Base-by-base conservation (phyloP, 2,888 invertebrate species). In the Ophioninae sp. region DNA sequence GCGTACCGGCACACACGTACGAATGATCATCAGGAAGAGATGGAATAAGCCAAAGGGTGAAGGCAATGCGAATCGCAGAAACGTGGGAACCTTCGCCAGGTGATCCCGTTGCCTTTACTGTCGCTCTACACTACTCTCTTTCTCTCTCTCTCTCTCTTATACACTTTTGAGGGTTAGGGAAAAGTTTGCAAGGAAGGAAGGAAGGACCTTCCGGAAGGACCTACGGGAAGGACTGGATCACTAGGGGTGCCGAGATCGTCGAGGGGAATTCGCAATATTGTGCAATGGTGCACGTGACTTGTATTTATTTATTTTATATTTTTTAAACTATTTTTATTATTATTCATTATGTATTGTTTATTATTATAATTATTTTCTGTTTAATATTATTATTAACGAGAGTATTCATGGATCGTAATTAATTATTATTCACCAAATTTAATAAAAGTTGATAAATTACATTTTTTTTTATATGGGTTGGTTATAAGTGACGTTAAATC, bases 41-140 rank as follows among this genome's bases (percentile, higher is more conserved):
- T 65, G 69, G 86, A 86, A 89, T 87, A 89, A 90, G 89, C 88
- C 86, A 87, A 88, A 87, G 89, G 89, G 88, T 87, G 86, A 87
- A 81, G 86, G 85, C 84, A 90, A 87, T 89, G 90, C 91, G 91
- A 91, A 91, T 92, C 88, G 91, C 91, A 91, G 91, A 91, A 92
- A 92, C 93, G 93, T 93, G 93, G 93, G 93, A 93, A 93, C 90
- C 89, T 87, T 88, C 88, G 92, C 92, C 93, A 93, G 93, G 93
- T 93, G 93, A 92, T 91, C 85, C 81, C 87, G 20, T 87, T 82
- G 81, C 85, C 73, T 69, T 68, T 30, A 67, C 69, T 84, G 83
- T 86, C 84, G 83, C 68, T 76, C 81, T 83, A 72, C 51, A 76
- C 69, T 71, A 37, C 67, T 51, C 68, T 23, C 44, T 67, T 39